Percentiles rank a stretch among this genome's conserved stretches.
Conservation (phyloP, 2,113 vertebrate species). For the Hippolais icterina region DNA sequence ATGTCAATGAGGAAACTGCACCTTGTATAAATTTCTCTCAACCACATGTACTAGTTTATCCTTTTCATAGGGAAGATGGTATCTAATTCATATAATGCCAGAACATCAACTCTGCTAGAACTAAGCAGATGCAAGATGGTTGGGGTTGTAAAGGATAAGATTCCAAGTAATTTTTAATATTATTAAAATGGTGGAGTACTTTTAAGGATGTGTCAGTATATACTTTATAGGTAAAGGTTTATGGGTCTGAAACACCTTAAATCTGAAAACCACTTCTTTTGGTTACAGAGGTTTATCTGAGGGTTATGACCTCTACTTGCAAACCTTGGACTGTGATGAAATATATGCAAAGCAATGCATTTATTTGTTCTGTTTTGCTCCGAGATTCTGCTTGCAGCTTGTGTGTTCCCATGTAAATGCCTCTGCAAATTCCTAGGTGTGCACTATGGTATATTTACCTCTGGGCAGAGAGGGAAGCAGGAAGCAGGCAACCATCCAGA, state of each 20-base stretch:
- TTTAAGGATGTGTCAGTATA: background rate
- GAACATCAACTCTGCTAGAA: background rate
- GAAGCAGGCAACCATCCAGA: constrained; percentile 6
- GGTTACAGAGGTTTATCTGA: background rate
- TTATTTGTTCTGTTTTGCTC: background rate
- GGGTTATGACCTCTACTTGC: background rate
- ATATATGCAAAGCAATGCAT: background rate
- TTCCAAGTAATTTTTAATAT: background rate
- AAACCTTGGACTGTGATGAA: background rate
- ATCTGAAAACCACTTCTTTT: background rate
- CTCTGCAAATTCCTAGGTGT: background rate
- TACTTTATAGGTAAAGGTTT: background rate
- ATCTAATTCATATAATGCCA: background rate
- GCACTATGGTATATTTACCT: constrained; percentile 33
- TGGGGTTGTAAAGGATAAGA: background rate
- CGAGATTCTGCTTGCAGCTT: background rate
- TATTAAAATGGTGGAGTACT: background rate
- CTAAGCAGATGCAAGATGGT: background rate
- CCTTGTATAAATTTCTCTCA: background rate
- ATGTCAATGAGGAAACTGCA: background rate
- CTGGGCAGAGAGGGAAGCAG: constrained; percentile 4
- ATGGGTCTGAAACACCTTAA: background rate
- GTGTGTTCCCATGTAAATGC: background rate
- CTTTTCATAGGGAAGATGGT: background rate
- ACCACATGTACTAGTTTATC: accelerated